Conservation (phyloP, 2,888 invertebrate species). For the Falcaria lacertinaria region DNA sequence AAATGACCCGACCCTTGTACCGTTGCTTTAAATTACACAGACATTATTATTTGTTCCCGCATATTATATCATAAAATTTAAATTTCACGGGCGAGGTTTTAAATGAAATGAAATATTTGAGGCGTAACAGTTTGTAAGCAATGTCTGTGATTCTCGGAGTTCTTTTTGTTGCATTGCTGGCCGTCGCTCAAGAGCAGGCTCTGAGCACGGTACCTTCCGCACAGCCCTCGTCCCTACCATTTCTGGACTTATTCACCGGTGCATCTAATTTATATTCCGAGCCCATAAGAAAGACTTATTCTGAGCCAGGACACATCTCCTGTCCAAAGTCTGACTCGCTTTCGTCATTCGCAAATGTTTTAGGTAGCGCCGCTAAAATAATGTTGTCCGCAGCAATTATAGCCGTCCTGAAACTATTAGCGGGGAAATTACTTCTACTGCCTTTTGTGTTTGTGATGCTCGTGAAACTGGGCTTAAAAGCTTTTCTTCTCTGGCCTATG, state of each 20-base stretch:
- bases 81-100: constrained; percentile 72
- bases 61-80: constrained; percentile 55
- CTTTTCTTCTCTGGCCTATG: constrained; percentile 67
- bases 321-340: constrained; percentile 61
- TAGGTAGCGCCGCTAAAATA: constrained; percentile 70
- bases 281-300: constrained; percentile 57
- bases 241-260: constrained; percentile 61
- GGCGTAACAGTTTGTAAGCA: constrained; percentile 65
- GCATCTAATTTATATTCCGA: constrained; percentile 59
- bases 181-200: constrained; percentile 53
- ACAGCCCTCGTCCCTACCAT: constrained; percentile 43
- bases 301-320: constrained; percentile 47
- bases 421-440: constrained; percentile 61
- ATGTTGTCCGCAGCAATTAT: constrained; percentile 67
- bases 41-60: constrained; percentile 54
- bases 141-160: constrained; percentile 59
- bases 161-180: constrained; percentile 44
- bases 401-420: constrained; percentile 58
- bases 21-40: constrained; percentile 47
- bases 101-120: constrained; percentile 49
- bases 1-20: constrained; percentile 46
- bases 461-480: constrained; percentile 65
- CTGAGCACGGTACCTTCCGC: constrained; percentile 50
- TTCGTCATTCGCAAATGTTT: constrained; percentile 59
- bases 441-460: constrained; percentile 58